Percentiles rank a stretch among this genome's conserved stretches.
Evolutionary conservation across 2,113 vertebrate genomes (phyloP).

Genomic region (Buteo buteo): DNA sequence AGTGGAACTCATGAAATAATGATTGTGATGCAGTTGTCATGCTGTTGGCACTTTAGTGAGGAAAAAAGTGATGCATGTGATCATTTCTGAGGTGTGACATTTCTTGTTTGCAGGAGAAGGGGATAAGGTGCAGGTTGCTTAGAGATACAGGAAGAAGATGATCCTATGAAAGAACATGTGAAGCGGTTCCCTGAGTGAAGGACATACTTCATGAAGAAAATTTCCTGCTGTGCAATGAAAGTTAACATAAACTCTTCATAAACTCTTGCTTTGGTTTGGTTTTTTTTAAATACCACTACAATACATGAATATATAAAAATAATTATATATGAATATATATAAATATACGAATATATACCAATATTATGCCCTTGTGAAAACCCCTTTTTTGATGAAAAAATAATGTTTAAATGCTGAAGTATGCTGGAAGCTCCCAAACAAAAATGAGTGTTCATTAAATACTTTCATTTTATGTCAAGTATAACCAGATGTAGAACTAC

Average conservation of each 20-base stretch:
- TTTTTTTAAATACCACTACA: neutral
- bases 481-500: neutral
- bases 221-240: neutral
- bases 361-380: neutral
- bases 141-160: neutral
- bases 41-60: neutral
- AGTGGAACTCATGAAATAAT: neutral
- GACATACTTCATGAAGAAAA: neutral
- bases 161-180: neutral
- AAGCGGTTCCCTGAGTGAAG: neutral
- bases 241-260: neutral
- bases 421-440: neutral
- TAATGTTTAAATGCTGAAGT: neutral
- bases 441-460: neutral
- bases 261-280: neutral
- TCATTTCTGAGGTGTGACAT: neutral
- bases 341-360: neutral
- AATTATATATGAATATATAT: neutral
- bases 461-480: neutral
- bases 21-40: neutral
- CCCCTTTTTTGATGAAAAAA: neutral
- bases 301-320: neutral
- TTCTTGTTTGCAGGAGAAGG: neutral
- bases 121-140: neutral
- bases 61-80: neutral